A percentile compares a stretch with the other conserved stretches of the same genome.
These are phyloP conservation scores for Melanotaenia duboulayi DNA, from an alignment of 2,113 vertebrate genomes.

Conservation along the genomic window DNA sequence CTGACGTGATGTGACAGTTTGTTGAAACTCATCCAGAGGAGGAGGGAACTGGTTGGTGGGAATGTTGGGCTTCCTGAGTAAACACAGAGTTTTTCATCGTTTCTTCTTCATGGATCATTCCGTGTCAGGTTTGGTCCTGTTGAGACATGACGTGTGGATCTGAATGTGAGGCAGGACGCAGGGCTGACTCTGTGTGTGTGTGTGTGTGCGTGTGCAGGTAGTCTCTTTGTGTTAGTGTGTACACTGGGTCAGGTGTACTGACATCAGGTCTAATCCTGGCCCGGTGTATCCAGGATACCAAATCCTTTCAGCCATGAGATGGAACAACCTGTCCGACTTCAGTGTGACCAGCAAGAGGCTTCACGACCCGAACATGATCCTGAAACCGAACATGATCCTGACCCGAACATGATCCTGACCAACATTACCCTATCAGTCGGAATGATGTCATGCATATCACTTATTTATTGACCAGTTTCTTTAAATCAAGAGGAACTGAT, in stretches of 20 bases:
- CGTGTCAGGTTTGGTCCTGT: conserved; percentile 38
- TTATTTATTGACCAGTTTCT: too few relatives aligned
- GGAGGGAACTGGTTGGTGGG: too few relatives aligned
- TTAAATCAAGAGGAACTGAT: too few relatives aligned
- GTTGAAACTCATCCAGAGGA: too few relatives aligned
- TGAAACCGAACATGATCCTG: too few relatives aligned
- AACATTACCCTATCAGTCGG: too few relatives aligned
- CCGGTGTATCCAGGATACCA: conserved; percentile 11
- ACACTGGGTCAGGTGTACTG: conserved; percentile 24
- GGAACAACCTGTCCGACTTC: not conserved
- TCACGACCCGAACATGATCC: too few relatives aligned
- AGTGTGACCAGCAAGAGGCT: not conserved
- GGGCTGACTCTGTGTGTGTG: not conserved
- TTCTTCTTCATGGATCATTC: not conserved
- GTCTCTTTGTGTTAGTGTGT: conserved; percentile 15
- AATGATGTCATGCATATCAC: too few relatives aligned
- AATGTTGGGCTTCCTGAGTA: too few relatives aligned
- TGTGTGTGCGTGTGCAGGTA: not conserved
- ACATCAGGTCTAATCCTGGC: conserved; percentile 40
- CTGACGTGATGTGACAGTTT: too few relatives aligned
- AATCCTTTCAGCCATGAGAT: conserved; percentile 29
- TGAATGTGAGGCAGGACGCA: too few relatives aligned
- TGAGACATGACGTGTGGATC: not conserved
- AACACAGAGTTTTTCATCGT: not conserved
- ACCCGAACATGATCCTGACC: too few relatives aligned